Base-by-base conservation (phyloP, 1,140 invertebrate species). In the Diachasmimorpha longicaudata region DNA sequence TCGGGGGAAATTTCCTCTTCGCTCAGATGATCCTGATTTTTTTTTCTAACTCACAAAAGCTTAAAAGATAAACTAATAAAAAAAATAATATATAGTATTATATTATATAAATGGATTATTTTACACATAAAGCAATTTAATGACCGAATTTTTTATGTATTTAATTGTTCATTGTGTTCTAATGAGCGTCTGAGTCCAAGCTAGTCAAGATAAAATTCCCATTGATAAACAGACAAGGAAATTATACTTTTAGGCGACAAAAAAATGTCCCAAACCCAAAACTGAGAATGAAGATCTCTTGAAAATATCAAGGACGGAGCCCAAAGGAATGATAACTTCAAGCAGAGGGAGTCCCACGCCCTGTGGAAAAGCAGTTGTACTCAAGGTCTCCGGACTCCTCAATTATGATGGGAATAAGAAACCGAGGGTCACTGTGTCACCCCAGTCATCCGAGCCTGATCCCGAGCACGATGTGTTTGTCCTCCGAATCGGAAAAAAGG, bases 401-500 rank as follows among this genome's bases (percentile, higher is more conserved):
- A 73, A 77, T 11, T 74, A 80, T 4, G 68, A 73, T 58, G 77
- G 72, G 13, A 71, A 19, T 6, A 81, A 77, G 14, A 74, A 82
- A 52, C 83, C 86, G 0, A 81, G 76, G 0, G 82, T 88, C 10
- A 85, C 82, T 0, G 84, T 87, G 0, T 78, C 74, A 0, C 55
- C 80, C 0, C 82, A 87, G 21, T 76, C 55, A 0, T 80, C 77
- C 0, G 72, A 70, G 3, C 25, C 75, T 5, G 78, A 82, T 21
- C 77, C 80, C 0, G 80, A 87, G 0, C 81, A 87, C 44, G 88
- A 89, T 74, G 76, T 89, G 9, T 89, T 89, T 36, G 82, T 89
- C 1, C 79, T 89, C 4, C 79, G 87, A 23, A 89, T 89, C 5
- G 88, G 88, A 0, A 89, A 89, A 39, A 89, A 88, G 37, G 87